Base-by-base conservation (phyloP, 2,888 invertebrate species). In the Erebia aethiops region DNA sequence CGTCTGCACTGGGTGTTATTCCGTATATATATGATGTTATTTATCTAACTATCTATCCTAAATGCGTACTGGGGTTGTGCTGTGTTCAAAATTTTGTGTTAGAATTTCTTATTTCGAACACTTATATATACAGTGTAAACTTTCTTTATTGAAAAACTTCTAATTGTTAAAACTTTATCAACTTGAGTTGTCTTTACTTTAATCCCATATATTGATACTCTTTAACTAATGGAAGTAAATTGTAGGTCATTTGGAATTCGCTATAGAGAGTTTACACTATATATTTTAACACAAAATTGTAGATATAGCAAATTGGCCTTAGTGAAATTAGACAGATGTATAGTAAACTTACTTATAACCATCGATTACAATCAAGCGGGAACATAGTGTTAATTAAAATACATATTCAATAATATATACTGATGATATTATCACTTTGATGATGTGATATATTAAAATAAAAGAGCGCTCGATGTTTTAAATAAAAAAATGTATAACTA, bases 271-370 rank as follows among this genome's bases (percentile, higher is more conserved):
- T 57, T 26, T 26, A 57, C 54, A 61, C 73, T 73, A 21, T 62
- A 62, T 49, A 49, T 81, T 85, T 84, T 84, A 85, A 90, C 91
- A 91, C 91, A 89, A 87, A 89, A 87, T 90, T 90, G 87, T 90
- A 91, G 89, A 91, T 91, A 90, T 88, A 90, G 91, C 91, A 81
- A 83, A 83, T 86, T 86, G 88, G 91, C 91, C 91, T 91, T 92
- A 92, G 92, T 81, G 79, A 81, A 84, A 80, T 86, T 90, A 90
- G 88, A 85, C 86, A 85, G 83, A 84, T 84, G 85, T 88, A 88
- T 87, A 83, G 85, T 83, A 77, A 82, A 79, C 78, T 78, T 82
- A 80, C 67, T 74, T 79, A 62, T 49, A 77, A 75, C 85, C 86
- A 87, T 85, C 83, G 81, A 82, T 82, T 80, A 79, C 77, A 83